Base-by-base conservation (phyloP, 2,113 vertebrate species). In the Plestiodon gilberti region DNA sequence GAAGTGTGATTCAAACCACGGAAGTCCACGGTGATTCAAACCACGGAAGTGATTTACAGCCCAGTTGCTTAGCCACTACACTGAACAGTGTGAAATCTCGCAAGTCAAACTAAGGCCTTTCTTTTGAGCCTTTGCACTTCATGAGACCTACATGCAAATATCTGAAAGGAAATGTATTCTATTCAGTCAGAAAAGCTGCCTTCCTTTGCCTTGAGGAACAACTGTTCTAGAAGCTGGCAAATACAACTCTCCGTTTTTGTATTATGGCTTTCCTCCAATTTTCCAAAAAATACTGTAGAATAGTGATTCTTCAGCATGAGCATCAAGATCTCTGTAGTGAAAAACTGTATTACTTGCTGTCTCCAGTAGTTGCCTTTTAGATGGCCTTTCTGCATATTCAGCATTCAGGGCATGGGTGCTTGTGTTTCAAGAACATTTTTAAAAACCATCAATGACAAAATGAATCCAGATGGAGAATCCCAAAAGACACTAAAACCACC, bases 391-490 rank as follows among this genome's bases (percentile, higher is more conserved):
- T 17, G 17, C 38, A 48, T 43, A 61, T 28, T 40, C 55, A 76
- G 4, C 61, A 69, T 84, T 77, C 14, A 84, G n/a, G 33, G 43
- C 30, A 33, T 55, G n/a, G 67, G 52, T 23, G 30, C 3, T 40
- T 73, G 28, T n/a, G 14, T 48, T 85, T 33, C 40, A 38, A 33
- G 20, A 52, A 62, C 35, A 22, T 85, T 57, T 67, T 70, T 40
- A n/a, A 84, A 84, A n/a, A 75, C 40, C 6, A n/a, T 20, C 30
- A n/a, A 18, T 38, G 14, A 30, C 33, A 33, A 73, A 80, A 35
- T 17, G 43, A 64, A 80, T 86, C 85, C 85, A 86, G 78, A 81
- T 81, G 78, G 78, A 40, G 55, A 61, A 61, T 71, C 30, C 52
- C 65, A 86, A 62, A 52, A 80, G 55, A 28, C 40, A 61, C 28